phyloP scores from a whole-genome alignment of 1,140 invertebrate species.

The Lordiphosa clarofinis region DNA sequence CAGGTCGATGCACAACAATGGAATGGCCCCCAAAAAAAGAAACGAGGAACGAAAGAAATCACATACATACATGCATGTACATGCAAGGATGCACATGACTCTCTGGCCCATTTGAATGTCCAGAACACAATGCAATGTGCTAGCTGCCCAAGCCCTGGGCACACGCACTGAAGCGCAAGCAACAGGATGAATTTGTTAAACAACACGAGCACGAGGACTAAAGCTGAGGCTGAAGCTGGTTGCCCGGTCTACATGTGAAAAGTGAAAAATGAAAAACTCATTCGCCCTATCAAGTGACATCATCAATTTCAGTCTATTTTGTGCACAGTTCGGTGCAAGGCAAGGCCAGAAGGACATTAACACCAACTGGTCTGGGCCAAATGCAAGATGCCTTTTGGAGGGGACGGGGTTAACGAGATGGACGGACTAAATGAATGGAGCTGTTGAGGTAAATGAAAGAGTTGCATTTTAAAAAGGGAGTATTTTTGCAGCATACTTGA shows the following conservation, averaged over 20 bases:
- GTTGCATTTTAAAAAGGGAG: no score
- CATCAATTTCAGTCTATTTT: constrained; percentile 79
- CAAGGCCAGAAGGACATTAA: constrained; percentile 43
- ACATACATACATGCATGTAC: not conserved
- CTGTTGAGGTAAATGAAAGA: not conserved
- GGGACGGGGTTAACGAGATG: constrained; percentile 1
- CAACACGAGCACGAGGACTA: constrained; percentile 55
- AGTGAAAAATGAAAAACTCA: constrained; percentile 78
- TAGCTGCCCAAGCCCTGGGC: constrained; percentile 29
- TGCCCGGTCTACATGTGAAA: constrained; percentile 32
- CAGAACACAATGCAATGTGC: constrained; percentile 41
- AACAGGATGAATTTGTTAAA: constrained; percentile 77
- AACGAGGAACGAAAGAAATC: constrained; percentile 13
- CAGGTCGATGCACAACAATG: constrained; percentile 74
- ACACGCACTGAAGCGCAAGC: constrained; percentile 69
- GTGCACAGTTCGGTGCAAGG: constrained; percentile 25
- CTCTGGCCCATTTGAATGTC: constrained; percentile 3
- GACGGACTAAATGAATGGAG: constrained; percentile 6
- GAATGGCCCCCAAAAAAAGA: constrained; percentile 21
- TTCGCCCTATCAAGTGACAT: constrained; percentile 78
- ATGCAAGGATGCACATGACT: constrained; percentile 7
- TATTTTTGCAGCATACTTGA: no score
- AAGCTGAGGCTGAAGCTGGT: not conserved
- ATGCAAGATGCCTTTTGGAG: constrained; percentile 12
- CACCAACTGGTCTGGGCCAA: constrained; percentile 31